Base-by-base conservation (phyloP, 2,113 vertebrate genomes). In the Gobio gobio region DNA sequence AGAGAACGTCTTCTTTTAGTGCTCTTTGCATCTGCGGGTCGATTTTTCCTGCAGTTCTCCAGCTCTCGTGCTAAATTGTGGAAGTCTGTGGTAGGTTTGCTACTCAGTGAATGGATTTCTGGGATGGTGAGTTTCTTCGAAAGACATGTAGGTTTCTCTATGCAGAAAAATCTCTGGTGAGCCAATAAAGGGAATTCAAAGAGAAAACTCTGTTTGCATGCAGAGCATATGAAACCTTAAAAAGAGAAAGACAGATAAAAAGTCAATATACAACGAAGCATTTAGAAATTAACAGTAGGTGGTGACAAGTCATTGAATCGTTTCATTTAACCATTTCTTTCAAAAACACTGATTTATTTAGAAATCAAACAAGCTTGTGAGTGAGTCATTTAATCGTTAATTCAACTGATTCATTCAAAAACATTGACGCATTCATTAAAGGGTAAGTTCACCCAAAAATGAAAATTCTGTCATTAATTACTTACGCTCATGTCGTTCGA, bases 171-270 rank as follows among this genome's bases (percentile, higher is more conserved):
- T 7, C 96, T 94, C 79, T 95, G 89, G 86, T 96, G 95, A 7
- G 96, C 95, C 86, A 94, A 91, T 4, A 94, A 94, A 10, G 95
- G 95, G 83, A 95, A 95, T 86, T 96, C 95, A 87, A 94, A 95
- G 89, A 95, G 94, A 91, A 96, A 96, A 61, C 93, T 93, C 84
- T 96, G 95, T 90, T 92, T 93, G 92, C 95, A 96, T 58, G 96
- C 94, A 59, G 93, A 91, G 88, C 95, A 96, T 9, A 91, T 86
- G 80, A 91, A 94, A 33, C 51, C 84, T 73, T 56, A 56, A 33
- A 70, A 70, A 33, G n/a, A 54, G 47, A 85, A 86, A 82, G 54
- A n/a, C 26, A n/a, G 72, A 29, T 26, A 61, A 47, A 26, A 49
- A 78, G n/a, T 66, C 0, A 43, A n/a, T n/a, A 43, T 22, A 10